Conservation (phyloP, 2,797 vertebrate species). For the Spea hammondii region DNA sequence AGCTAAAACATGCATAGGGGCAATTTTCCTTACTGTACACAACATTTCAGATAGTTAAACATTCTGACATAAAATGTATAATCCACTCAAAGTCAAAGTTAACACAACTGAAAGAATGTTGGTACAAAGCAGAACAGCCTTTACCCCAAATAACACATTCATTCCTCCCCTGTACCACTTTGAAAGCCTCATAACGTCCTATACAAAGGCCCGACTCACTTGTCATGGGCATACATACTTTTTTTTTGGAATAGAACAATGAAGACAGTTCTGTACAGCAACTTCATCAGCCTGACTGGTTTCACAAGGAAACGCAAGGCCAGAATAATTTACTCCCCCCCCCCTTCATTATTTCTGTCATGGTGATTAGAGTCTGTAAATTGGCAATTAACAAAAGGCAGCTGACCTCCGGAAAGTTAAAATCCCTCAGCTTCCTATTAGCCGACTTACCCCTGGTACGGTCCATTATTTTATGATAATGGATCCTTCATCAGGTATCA, state of each 20-base stretch:
- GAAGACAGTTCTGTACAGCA: conserved; percentile 16
- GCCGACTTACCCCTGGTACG: conserved; percentile 24
- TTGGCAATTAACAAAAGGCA: conserved; percentile 26
- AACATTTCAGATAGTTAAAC: too few relatives aligned
- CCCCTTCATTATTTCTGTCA: conserved; percentile 49
- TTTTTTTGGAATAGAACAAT: background rate
- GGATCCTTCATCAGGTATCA: conserved; percentile 30
- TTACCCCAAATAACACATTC: background rate
- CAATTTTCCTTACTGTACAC: too few relatives aligned
- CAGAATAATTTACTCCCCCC: conserved; percentile 35
- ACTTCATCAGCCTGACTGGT: conserved; percentile 18
- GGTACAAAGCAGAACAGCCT: background rate
- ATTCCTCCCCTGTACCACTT: background rate
- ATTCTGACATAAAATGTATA: too few relatives aligned
- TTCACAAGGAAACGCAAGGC: conserved; percentile 38
- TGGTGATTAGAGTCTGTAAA: conserved; percentile 32
- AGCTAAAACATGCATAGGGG: too few relatives aligned
- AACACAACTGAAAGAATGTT: background rate
- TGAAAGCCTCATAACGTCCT: too few relatives aligned
- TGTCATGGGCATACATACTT: too few relatives aligned
- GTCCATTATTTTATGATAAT: conserved; percentile 41
- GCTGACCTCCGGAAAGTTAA: conserved; percentile 42
- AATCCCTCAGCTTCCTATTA: conserved; percentile 49
- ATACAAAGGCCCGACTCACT: too few relatives aligned
- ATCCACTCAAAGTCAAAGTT: too few relatives aligned